These are phyloP conservation scores for Allophyes oxyacanthae DNA, from an alignment of 2,888 invertebrate species.

Conservation along the genomic window DNA sequence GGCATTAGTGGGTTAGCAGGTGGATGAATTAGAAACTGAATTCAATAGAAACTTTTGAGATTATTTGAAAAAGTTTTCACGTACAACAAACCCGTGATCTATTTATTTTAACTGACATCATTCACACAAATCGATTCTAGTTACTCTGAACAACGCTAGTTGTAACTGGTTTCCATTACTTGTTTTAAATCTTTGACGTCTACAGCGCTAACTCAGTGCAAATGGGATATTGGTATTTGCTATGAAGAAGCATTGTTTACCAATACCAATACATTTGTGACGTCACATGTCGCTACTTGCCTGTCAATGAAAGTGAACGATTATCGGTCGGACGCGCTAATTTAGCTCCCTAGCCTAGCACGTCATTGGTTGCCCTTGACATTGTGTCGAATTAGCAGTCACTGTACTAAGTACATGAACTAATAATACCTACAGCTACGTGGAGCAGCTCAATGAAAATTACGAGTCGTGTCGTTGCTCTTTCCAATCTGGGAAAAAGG, in stretches of 20 bases:
- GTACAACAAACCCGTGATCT: background rate
- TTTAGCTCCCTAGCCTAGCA: slow-evolving; percentile 31
- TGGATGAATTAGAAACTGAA: background rate
- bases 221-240: background rate
- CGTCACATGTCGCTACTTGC: slow-evolving; percentile 21
- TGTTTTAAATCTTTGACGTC: background rate
- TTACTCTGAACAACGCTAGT: slow-evolving; percentile 3
- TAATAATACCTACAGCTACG: slow-evolving; percentile 8
- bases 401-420: slow-evolving; percentile 8
- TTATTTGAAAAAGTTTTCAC: slow-evolving; percentile 2
- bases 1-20: slow-evolving; percentile 4
- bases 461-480: too few species aligned
- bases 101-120: background rate
- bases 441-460: slow-evolving; percentile 10
- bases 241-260: slow-evolving; percentile 31
- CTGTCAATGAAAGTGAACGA: slow-evolving; percentile 56
- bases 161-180: slow-evolving; percentile 11
- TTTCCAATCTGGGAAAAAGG: background rate
- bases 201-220: background rate
- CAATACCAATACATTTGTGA: slow-evolving; percentile 38
- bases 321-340: slow-evolving; percentile 46
- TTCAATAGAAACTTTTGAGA: background rate
- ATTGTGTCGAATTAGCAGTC: slow-evolving; percentile 38
- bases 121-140: slow-evolving; percentile 11
- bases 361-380: slow-evolving; percentile 54